phyloP scores from a whole-genome alignment of 2,888 invertebrate species.

The Hypolimnas misippus region DNA sequence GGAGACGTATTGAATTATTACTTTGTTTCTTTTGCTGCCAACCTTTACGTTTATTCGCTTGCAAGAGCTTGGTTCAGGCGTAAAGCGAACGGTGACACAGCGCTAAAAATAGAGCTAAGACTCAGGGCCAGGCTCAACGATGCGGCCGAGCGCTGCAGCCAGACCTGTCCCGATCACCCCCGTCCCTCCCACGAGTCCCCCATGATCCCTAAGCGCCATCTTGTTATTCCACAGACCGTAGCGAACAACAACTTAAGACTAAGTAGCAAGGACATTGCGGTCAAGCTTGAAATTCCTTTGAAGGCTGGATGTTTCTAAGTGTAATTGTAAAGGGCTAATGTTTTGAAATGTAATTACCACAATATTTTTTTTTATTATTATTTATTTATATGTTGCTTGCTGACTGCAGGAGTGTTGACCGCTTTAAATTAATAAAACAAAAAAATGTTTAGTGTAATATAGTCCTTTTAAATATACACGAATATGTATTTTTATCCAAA shows the following conservation, averaged over 20 bases:
- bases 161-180: conserved; percentile 57
- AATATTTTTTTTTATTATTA: too few relatives aligned
- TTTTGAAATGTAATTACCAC: conserved; percentile 6
- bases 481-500: too few relatives aligned
- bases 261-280: conserved; percentile 64
- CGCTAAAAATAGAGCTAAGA: conserved; percentile 79
- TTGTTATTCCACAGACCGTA: conserved; percentile 69
- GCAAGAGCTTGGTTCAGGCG: conserved; percentile 56
- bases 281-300: conserved; percentile 50
- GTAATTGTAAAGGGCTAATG: conserved; percentile 14
- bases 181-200: conserved; percentile 61
- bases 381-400: conserved; percentile 8
- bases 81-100: conserved; percentile 76
- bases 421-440: background rate
- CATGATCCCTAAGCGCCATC: conserved; percentile 69
- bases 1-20: conserved; percentile 40
- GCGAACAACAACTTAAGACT: conserved; percentile 57
- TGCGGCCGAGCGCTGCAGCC: conserved; percentile 52
- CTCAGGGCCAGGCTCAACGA: conserved; percentile 58
- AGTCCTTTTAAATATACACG: too few relatives aligned
- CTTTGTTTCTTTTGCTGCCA: conserved; percentile 48
- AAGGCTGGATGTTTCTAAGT: conserved; percentile 38
- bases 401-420: too few relatives aligned
- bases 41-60: conserved; percentile 50
- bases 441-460: background rate